Percentiles rank a stretch among this genome's conserved stretches.
These are phyloP conservation scores for Dipodomys stephensi DNA, from an alignment of 2,113 vertebrate species.

Conservation along the genomic window DNA sequence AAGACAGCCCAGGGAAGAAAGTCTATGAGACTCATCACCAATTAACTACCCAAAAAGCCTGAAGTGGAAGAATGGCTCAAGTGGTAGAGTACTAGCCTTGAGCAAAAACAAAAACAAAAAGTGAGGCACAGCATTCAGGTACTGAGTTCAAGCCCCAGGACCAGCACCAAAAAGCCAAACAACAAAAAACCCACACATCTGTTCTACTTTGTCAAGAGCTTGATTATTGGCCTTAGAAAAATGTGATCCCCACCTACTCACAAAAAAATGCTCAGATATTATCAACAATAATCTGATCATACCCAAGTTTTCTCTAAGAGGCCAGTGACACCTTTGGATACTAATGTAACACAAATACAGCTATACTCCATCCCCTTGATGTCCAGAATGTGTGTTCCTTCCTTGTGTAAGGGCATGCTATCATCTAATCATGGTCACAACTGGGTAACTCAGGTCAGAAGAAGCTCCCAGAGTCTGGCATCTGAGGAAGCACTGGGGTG, in stretches of 20 bases:
- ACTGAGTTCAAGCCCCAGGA: no score
- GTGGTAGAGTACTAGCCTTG: no score
- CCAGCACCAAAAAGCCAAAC: no score
- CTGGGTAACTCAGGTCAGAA: accelerated
- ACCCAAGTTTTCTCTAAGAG: not conserved
- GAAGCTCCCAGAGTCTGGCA: no score
- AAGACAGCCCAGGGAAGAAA: no score
- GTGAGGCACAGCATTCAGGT: no score
- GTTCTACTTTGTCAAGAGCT: not conserved
- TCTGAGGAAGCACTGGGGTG: not conserved
- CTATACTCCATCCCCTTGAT: not conserved
- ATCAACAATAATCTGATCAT: not conserved
- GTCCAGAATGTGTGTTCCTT: not conserved
- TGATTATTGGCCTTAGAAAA: conserved; percentile 33
- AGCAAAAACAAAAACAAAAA: no score
- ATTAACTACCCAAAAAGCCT: no score
- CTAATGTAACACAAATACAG: not conserved
- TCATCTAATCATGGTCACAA: no score
- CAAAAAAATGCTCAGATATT: not conserved
- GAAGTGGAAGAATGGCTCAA: no score
- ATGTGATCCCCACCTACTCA: not conserved
- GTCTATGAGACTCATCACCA: no score
- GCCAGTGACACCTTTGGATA: not conserved
- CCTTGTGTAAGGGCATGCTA: not conserved
- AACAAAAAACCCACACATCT: no score